These are phyloP conservation scores for Frieseomelitta varia DNA, from an alignment of 1,140 invertebrate genomes.

Conservation along the genomic window DNA sequence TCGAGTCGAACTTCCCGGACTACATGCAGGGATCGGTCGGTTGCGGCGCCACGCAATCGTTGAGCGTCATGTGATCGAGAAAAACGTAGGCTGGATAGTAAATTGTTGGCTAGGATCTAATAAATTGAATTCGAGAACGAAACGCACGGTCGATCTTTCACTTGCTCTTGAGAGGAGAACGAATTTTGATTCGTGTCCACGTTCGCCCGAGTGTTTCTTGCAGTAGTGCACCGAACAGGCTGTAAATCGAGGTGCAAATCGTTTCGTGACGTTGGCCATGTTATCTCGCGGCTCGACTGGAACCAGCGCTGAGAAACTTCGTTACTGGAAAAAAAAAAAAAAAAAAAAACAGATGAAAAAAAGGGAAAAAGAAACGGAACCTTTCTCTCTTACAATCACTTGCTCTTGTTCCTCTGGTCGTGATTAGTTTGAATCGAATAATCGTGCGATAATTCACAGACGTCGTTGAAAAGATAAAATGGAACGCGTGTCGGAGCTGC, in stretches of 20 bases:
- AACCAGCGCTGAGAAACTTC: neutral
- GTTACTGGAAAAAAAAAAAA: conserved; percentile 11
- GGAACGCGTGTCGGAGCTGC: neutral
- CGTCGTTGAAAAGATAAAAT: neutral
- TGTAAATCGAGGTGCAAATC: conserved; percentile 51
- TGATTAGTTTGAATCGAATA: conserved; percentile 25
- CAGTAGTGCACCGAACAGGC: neutral
- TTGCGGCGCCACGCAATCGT: conserved; percentile 83
- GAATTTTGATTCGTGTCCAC: too few relatives aligned
- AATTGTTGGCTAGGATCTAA: neutral
- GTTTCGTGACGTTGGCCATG: conserved; percentile 28
- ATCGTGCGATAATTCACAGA: neutral
- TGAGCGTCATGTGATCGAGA: conserved; percentile 78
- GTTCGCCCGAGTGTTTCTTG: neutral
- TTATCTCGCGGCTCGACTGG: neutral
- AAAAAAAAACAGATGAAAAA: too few relatives aligned
- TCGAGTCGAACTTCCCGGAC: conserved; percentile 86
- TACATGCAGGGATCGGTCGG: conserved; percentile 84
- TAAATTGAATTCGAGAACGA: neutral
- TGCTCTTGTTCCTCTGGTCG: conserved; percentile 1
- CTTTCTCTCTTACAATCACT: conserved; percentile 43
- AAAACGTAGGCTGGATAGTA: neutral
- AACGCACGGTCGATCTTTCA: neutral
- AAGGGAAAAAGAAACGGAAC: conserved; percentile 24
- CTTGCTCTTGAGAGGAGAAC: too few relatives aligned